phyloP scores from a whole-genome alignment of 2,888 invertebrate genomes.

The Tigriopus californicus region DNA sequence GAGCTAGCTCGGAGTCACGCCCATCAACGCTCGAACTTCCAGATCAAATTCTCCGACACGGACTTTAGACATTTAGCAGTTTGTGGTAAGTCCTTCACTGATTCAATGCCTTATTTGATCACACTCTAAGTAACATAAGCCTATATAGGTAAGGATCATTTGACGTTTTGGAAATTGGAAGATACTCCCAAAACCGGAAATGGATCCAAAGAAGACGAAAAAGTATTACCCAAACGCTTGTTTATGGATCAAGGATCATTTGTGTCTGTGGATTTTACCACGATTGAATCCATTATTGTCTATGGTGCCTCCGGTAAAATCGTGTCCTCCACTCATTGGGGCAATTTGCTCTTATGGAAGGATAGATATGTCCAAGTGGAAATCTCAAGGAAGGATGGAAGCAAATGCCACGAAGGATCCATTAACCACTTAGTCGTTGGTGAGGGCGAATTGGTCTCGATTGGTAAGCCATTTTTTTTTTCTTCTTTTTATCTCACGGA shows the following conservation, averaged over 20 bases:
- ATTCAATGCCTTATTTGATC: too few relatives aligned
- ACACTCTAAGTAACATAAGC: conserved; percentile 14
- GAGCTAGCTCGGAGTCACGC: conserved; percentile 62
- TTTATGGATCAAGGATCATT: background rate
- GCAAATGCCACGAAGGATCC: conserved; percentile 52
- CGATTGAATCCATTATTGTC: background rate
- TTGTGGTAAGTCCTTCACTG: conserved; percentile 35
- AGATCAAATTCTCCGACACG: conserved; percentile 59
- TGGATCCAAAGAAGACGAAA: background rate
- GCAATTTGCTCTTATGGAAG: conserved; percentile 79
- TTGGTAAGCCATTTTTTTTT: too few relatives aligned
- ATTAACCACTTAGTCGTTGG: conserved; percentile 44
- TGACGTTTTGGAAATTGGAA: conserved; percentile 86
- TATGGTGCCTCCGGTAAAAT: conserved; percentile 33
- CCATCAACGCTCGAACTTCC: conserved; percentile 57
- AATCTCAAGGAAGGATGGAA: conserved; percentile 48
- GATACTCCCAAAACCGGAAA: conserved; percentile 33
- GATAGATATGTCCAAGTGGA: conserved; percentile 69
- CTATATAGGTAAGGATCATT: conserved; percentile 44
- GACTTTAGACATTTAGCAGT: conserved; percentile 59
- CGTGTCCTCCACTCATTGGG: conserved; percentile 72
- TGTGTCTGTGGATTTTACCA: background rate
- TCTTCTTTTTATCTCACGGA: too few relatives aligned
- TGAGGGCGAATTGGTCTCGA: conserved; percentile 36
- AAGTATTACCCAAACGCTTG: background rate